Base-by-base conservation (phyloP, 2,888 invertebrate species). In the Lysandra bellargus region DNA sequence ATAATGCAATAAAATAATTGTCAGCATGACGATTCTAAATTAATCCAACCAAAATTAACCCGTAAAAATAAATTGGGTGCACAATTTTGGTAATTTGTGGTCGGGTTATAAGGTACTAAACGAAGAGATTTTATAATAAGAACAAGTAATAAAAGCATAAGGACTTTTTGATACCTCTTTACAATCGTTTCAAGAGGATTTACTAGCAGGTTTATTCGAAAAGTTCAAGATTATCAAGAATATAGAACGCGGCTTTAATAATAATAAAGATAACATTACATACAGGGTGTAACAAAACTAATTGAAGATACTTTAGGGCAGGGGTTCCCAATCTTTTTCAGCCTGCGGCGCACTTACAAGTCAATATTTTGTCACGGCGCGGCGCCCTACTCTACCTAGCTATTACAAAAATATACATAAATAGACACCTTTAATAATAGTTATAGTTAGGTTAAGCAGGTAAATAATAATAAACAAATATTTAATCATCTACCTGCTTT, bases 101-200 rank as follows among this genome's bases (percentile, higher is more conserved):
- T 44, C n/a, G 44, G 44, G 44, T 74, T 74, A 44, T 74, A 23
- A 44, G 44, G 74, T n/a, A 74, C n/a, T 74, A 74, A 74, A 14
- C 44, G 74, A 17, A 40, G 23, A 74, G n/a, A 44, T 74, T 69
- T 40, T 44, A 74, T 44, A 74, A 74, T 74, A 74, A 74, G 74
- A 74, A 44, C 7, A 44, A 2, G 74, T 74, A 44, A 49, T 75
- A 75, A 49, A 49, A 75, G 4, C 44, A 0, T 75, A 75, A 75
- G 9, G 23, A 76, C 53, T 76, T 17, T 76, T 76, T 76, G 57
- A 76, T 76, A 76, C 76, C 76, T 76, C 53, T 76, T 76, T 76
- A 76, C 57, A 76, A 76, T 76, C 76, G 57, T 76, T 76, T 76
- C 4, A 76, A 57, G 14, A 57, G 17, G 30, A 33, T 53, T 76